Base-by-base conservation (phyloP, 2,113 vertebrate species). In the Marmota monax region DNA sequence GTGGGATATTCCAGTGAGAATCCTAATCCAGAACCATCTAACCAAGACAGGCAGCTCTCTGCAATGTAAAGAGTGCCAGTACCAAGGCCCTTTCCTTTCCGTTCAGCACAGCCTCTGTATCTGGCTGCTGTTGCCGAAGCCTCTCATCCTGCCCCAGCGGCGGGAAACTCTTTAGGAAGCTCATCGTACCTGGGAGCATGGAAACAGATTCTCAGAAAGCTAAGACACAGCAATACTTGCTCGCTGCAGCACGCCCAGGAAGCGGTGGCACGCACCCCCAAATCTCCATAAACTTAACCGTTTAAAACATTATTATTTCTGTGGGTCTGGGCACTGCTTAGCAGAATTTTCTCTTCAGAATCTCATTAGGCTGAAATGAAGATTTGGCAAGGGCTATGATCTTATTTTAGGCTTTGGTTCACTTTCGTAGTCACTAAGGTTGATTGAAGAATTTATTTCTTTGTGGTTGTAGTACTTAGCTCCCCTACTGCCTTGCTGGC, bases 1-100 rank as follows among this genome's bases (percentile, higher is more conserved):
- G 98, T 97, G n/a, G 99, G 99, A 72, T 99, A 99, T 90, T 99
- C 99, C 98, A 99, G 97, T 34, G 98, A 99, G 97, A 99, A 99
- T 48, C 99, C 99, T 97, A 99, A 97, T 29, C 99, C 99, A 0
- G 99, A 99, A 23, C 98, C 99, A 89, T 99, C 99, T 56, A 99
- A 99, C 99, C 99, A 99, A 1, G 98, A 99, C 94, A 99, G 97
- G 29, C 99, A 99, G 94, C 99, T 99, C 97, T 99, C 99, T 0
- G 99, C 98, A 7, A 99, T 99, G 98, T 99, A 99, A 1, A 99
- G 99, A 7, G 99, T 99, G 4, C 99, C 99, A 2, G 98, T 85
- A 74, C 99, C 99, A 39, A 99, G 98, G 63, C 95, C 42, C 42
- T 42, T 42, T 42, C 97, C 92, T 99, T 98, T 1, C 99, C 99